Evolutionary conservation across 2,888 invertebrate species (phyloP), one percentile per base, ranked within the genome.

Genomic region (Nowickia ferox): DNA sequence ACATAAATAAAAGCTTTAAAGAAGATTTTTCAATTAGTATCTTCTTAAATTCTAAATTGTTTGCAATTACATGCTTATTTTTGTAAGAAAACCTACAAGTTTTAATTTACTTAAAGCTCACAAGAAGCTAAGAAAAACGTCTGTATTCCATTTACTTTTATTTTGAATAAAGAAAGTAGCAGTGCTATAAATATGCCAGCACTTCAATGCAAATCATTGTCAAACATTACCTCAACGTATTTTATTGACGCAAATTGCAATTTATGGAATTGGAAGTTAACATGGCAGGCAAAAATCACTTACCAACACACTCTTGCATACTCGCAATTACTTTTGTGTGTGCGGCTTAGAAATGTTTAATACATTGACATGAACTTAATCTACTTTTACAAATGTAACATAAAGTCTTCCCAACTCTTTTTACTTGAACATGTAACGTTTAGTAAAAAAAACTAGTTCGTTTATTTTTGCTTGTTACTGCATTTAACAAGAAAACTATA

Each of bases 161-260:
- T 13, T 30, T 30, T 38, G 11, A 30, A 63, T 11, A 40, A 19
- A 63, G 6, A 6, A 30, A 51, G 59, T 46, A 30, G n/a, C 19
- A 51, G 53, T 30, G 63, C 40, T 76, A 55, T n/a, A 51, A 53
- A 66, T 30, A 61, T 55, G 68, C 53, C 55, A 78, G 63, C 72
- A 74, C 78, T 84, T 74, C 22, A 84, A 84, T 79, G 84, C 69
- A 79, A 84, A 84, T 84, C 74, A 78, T 66, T 84, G 78, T 68
- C 83, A 78, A 30, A 72, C 66, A 74, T 68, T 78, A 77, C 83
- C 78, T 51, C 83, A 78, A 68, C 59, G 68, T 77, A 74, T 74
- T 61, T 71, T 84, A 84, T 72, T 78, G 77, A 53, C 59, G 59
- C 51, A 78, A 84, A 78, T 74, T 69, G 71, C 57, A 55, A 81